Conservation (phyloP, 1,140 invertebrate genomes). For the Drosophila mauritiana region DNA sequence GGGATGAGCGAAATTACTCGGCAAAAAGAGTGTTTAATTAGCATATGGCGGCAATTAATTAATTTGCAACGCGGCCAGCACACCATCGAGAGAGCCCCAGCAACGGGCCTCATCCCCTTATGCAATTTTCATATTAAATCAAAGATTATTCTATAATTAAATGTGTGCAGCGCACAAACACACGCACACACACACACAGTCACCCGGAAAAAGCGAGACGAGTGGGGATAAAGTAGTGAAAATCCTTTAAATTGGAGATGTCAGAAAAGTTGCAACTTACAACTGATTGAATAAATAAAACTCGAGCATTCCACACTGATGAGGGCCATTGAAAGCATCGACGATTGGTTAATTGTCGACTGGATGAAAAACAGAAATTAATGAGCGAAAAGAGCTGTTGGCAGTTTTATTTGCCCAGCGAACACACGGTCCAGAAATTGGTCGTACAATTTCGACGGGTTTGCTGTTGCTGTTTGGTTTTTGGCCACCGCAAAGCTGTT, state of each 20-base stretch:
- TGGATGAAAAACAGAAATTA: conserved; percentile 56
- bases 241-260: conserved; percentile 24
- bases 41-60: conserved; percentile 77
- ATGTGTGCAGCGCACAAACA: conserved; percentile 26
- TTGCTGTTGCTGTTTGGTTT: conserved; percentile 15
- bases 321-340: conserved; percentile 15
- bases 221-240: background rate
- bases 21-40: conserved; percentile 73
- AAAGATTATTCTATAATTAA: conserved; percentile 75
- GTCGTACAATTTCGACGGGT: background rate
- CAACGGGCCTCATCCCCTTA: conserved; percentile 1
- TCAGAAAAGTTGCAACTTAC: conserved; percentile 8
- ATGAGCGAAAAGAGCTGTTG: conserved; percentile 47
- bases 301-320: conserved; percentile 6
- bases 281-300: conserved; percentile 39
- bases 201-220: background rate
- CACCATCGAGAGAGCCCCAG: background rate
- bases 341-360: conserved; percentile 37
- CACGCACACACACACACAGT: background rate
- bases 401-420: background rate
- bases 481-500: conserved; percentile 51
- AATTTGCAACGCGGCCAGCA: conserved; percentile 57
- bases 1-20: conserved; percentile 37
- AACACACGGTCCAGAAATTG: conserved; percentile 4
- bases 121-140: conserved; percentile 69